Conservation (phyloP, 2,888 invertebrate genomes). For the Tiphia femorata region DNA sequence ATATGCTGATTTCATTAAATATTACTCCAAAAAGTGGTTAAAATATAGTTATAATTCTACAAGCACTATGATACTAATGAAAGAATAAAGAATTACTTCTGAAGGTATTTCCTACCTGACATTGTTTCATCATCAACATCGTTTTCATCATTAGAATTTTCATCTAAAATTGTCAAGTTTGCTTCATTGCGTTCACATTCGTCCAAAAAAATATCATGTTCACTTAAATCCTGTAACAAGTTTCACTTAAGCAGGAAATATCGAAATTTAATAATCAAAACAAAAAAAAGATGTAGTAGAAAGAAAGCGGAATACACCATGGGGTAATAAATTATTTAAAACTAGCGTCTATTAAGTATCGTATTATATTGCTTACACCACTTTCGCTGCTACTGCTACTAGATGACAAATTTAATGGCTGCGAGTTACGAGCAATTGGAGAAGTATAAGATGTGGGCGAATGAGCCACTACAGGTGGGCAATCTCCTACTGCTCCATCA, state of each 20-base stretch:
- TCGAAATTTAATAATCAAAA: conserved; percentile 9
- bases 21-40: neutral
- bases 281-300: conserved; percentile 10
- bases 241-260: conserved; percentile 12
- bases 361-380: conserved; percentile 54
- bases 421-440: conserved; percentile 58
- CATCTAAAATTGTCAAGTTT: conserved; percentile 73
- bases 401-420: conserved; percentile 46
- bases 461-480: conserved; percentile 32
- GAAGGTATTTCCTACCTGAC: conserved; percentile 77
- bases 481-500: conserved; percentile 47
- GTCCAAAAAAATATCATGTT: conserved; percentile 76
- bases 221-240: conserved; percentile 72
- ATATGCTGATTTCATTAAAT: neutral
- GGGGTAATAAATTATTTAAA: neutral
- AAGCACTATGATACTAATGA: neutral
- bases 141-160: conserved; percentile 84
- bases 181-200: conserved; percentile 71
- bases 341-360: neutral
- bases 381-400: conserved; percentile 69
- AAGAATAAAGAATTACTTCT: neutral
- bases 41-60: too few species aligned
- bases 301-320: too few species aligned
- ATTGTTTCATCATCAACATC: conserved; percentile 90
- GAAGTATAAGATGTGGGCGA: conserved; percentile 53